These are phyloP conservation scores for Luperina nickerlii DNA, from an alignment of 2,888 invertebrate genomes.

Conservation along the genomic window DNA sequence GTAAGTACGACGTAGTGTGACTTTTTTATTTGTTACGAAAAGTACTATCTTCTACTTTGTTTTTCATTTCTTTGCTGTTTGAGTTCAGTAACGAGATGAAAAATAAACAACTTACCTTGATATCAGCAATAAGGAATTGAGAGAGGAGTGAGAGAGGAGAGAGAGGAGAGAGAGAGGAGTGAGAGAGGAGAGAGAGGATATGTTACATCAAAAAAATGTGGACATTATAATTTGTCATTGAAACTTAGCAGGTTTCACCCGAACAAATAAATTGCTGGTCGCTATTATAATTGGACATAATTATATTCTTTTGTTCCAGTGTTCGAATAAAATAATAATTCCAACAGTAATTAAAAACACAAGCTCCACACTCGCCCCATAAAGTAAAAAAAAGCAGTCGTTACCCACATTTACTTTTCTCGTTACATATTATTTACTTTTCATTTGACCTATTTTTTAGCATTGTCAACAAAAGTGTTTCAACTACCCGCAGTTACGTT, in stretches of 20 bases:
- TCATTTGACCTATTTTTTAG: conserved; percentile 47
- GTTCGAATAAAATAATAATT: conserved; percentile 15
- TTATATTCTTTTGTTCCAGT: background rate
- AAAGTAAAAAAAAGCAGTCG: conserved; percentile 19
- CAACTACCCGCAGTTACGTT: conserved; percentile 49
- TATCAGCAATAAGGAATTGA: conserved; percentile 18
- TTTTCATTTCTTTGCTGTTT: conserved; percentile 17
- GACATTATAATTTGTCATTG: background rate
- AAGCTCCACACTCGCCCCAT: conserved; percentile 1
- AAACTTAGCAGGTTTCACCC: background rate
- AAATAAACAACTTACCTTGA: background rate
- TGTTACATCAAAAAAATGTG: background rate
- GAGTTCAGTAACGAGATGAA: conserved; percentile 15
- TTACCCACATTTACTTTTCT: conserved; percentile 26
- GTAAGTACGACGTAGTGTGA: background rate
- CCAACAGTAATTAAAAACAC: conserved; percentile 16
- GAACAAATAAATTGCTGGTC: background rate
- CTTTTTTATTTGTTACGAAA: background rate
- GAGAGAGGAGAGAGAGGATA: too few species aligned
- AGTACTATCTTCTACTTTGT: background rate
- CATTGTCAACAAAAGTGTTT: conserved; percentile 50
- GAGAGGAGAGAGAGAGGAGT: too few species aligned
- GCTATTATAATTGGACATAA: background rate
- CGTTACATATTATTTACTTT: conserved; percentile 44
- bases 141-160: too few species aligned